phyloP scores from a whole-genome alignment of 1,140 invertebrate species.

The Neodiprion virginianus region DNA sequence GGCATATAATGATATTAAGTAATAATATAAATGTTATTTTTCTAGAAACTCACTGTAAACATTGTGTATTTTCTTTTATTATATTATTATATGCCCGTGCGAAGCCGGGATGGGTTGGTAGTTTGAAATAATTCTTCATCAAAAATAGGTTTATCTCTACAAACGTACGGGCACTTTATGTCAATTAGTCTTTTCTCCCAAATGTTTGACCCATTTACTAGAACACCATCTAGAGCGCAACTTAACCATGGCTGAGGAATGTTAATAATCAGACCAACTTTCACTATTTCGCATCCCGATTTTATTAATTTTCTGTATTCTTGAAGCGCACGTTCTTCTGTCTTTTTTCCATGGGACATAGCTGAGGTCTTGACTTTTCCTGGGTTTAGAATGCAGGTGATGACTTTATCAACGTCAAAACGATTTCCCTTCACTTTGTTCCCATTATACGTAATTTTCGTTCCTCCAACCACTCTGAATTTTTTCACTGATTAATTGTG shows the following conservation, averaged over 20 bases:
- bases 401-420: constrained; percentile 21
- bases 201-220: constrained; percentile 14
- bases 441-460: constrained; percentile 24
- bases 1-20: too few species aligned
- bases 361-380: neutral
- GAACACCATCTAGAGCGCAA: constrained; percentile 19
- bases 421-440: constrained; percentile 19
- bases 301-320: constrained; percentile 13
- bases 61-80: too few species aligned
- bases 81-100: too few species aligned
- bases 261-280: constrained; percentile 17
- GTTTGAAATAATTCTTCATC: constrained; percentile 8
- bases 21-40: too few species aligned
- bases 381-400: constrained; percentile 4
- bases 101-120: too few species aligned
- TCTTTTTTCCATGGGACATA: constrained; percentile 17
- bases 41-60: too few species aligned
- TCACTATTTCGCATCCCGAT: constrained; percentile 5
- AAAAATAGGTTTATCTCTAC: constrained; percentile 8
- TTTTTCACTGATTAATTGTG: constrained; percentile 22
- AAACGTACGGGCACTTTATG: constrained; percentile 21
- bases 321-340: neutral
- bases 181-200: constrained; percentile 17
- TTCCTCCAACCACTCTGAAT: constrained; percentile 23
- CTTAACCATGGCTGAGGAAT: constrained; percentile 18